These are phyloP conservation scores for Mustelus asterias DNA, from an alignment of 2,113 vertebrate genomes.

Conservation along the genomic window DNA sequence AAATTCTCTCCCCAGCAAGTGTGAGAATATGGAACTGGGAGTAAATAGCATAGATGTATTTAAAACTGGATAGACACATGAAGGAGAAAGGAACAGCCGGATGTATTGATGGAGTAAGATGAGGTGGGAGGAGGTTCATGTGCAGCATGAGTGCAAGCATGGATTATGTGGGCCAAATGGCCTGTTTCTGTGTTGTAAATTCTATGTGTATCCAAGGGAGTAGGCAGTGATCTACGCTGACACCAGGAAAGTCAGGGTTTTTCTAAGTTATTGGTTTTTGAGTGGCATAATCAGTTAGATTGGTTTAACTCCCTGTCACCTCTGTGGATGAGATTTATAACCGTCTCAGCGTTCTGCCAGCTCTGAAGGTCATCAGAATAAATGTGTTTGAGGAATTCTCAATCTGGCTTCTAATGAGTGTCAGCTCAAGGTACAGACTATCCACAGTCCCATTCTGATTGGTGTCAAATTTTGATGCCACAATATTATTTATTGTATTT, in stretches of 20 bases:
- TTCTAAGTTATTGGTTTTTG: neutral
- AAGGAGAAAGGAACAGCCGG: neutral
- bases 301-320: slow-evolving; percentile 5
- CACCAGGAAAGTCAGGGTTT: neutral
- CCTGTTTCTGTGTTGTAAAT: neutral
- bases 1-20: too few relatives aligned
- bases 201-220: too few relatives aligned
- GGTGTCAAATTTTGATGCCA: neutral
- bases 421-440: neutral
- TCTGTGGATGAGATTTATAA: neutral
- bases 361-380: slow-evolving; percentile 2
- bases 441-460: neutral
- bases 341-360: neutral
- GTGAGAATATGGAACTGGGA: neutral
- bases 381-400: neutral
- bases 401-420: neutral
- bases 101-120: neutral
- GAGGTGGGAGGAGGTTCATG: neutral
- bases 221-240: neutral
- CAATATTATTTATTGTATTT: neutral
- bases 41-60: neutral
- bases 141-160: neutral
- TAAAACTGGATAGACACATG: neutral
- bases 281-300: slow-evolving; percentile 2
- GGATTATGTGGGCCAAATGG: neutral